These are phyloP conservation scores for Palythoa caribaeorum DNA, from an alignment of 92 coral and sea anemone genomes.

Conservation along the genomic window DNA sequence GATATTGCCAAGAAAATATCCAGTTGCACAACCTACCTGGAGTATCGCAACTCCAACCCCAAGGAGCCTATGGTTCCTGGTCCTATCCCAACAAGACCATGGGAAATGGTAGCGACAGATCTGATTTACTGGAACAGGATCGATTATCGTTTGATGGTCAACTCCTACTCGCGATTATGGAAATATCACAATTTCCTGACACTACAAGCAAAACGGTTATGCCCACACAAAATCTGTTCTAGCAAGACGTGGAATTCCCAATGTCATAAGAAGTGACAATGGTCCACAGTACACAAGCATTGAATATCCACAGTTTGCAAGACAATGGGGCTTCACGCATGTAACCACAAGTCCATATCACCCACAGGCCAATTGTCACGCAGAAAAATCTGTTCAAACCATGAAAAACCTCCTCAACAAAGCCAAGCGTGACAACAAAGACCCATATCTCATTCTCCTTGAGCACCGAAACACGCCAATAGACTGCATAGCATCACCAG, in stretches of 20 bases:
- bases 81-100: conserved; percentile 41
- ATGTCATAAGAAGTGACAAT: conserved; percentile 62
- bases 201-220: conserved; percentile 59
- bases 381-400: conserved; percentile 1
- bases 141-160: conserved; percentile 60
- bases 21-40: conserved; percentile 54
- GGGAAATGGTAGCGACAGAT: no score
- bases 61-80: conserved; percentile 70
- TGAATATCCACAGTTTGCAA: conserved; percentile 13
- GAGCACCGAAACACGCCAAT: neutral
- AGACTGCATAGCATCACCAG: conserved; percentile 26
- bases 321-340: conserved; percentile 8
- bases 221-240: conserved; percentile 44
- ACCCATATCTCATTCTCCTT: neutral
- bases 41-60: conserved; percentile 55
- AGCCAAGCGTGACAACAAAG: neutral
- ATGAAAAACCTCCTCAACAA: conserved; percentile 9
- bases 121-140: conserved; percentile 24
- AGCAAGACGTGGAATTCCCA: conserved; percentile 7
- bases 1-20: conserved; percentile 63
- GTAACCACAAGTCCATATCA: conserved; percentile 1
- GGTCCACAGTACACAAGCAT: conserved; percentile 26
- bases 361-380: conserved; percentile 15
- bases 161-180: conserved; percentile 55
- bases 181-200: conserved; percentile 55